A percentile compares a stretch with the other conserved stretches of the same genome.
Evolutionary conservation across 2,113 vertebrate species (phyloP).

Genomic region (Daubentonia madagascariensis): DNA sequence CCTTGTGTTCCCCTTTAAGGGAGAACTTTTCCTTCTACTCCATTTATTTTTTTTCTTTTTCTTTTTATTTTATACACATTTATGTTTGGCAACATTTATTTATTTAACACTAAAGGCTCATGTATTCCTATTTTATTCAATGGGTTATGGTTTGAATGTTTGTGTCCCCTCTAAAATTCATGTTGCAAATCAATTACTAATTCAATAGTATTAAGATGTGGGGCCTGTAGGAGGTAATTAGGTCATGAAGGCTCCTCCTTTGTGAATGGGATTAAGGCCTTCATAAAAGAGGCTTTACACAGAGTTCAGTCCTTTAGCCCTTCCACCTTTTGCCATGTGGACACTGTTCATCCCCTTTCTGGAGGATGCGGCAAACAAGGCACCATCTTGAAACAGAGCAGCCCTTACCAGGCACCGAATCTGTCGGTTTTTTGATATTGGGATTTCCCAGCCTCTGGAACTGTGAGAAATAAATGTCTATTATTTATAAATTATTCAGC

Average conservation of each 20-base stretch:
- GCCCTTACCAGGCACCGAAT: neutral
- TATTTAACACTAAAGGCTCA: neutral
- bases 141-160: neutral
- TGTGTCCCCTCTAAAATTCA: neutral
- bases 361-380: neutral
- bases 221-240: neutral
- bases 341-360: neutral
- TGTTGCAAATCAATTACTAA: neutral
- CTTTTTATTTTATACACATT: no score
- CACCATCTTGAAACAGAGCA: neutral
- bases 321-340: neutral
- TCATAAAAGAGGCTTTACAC: neutral
- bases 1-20: neutral
- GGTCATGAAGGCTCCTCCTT: neutral
- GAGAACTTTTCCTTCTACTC: neutral
- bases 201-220: neutral
- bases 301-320: neutral
- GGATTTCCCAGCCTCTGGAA: neutral
- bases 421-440: neutral
- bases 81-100: no score
- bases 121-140: neutral
- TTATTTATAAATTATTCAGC: neutral
- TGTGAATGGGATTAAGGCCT: neutral
- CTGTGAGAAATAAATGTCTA: neutral
- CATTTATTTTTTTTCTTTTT: no score